Base-by-base conservation (phyloP, 2,888 invertebrate species). In the Synergus japonicus region DNA sequence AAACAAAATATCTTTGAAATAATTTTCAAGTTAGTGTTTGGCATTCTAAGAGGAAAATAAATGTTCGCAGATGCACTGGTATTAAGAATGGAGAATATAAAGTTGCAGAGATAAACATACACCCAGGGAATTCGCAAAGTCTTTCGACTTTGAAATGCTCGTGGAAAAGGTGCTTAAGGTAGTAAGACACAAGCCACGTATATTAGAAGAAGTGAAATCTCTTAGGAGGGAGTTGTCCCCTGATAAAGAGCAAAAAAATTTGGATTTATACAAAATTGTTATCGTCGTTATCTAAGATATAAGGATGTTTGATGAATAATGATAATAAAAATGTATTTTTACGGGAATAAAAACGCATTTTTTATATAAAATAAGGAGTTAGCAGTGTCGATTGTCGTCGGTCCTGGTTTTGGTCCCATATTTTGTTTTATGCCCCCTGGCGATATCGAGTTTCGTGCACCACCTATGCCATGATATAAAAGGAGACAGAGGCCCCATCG, bases 401-500 rank as follows among this genome's bases (percentile, higher is more conserved):
- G 79, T 46, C 49, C 81, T 66, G 69, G 77, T 77, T 81, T 78
- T 73, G 79, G 79, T 79, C 78, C 80, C 85, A 84, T 85, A 85
- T 84, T 84, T 87, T 86, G 85, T 87, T 87, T 88, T 87, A 86
- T 80, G 83, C 79, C 80, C 84, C 77, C 79, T 69, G 46, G 37
- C 69, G 82, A 82, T 88, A 88, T 90, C 89, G 85, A 84, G 86
- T 90, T 90, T 87, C 90, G 76, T 69, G 82, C 83, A 86, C 86
- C 87, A 87, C 88, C 87, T 84, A 87, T 76, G 86, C 86, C 41
- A 60, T 79, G 80, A 82, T 80, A 84, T 86, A 85, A 86, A 73
- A 83, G 83, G 85, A 83, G 83, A 78, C 81, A 78, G 76, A 80
- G 81, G 80, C 78, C 81, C 78, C 82, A 80, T 83, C 80, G 79